These are phyloP conservation scores for Myripristis jacobus DNA, from an alignment of 2,797 vertebrate species.

Conservation along the genomic window DNA sequence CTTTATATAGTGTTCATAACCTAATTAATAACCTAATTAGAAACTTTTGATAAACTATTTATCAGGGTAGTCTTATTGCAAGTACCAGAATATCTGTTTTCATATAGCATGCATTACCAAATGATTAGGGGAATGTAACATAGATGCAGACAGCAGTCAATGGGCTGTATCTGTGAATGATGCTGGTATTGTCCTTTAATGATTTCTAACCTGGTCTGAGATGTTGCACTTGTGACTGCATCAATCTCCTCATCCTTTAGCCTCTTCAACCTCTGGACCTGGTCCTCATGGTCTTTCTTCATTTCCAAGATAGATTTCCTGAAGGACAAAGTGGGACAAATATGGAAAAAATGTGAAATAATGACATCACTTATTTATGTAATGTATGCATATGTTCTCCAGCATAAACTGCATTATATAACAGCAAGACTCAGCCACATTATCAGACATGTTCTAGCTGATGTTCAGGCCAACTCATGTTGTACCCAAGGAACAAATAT, in stretches of 20 bases:
- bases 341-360: background rate
- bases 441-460: background rate
- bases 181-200: background rate
- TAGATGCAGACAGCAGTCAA: too few relatives aligned
- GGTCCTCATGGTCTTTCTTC: constrained; percentile 91
- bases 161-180: background rate
- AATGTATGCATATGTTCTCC: background rate
- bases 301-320: constrained; percentile 91
- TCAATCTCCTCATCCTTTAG: constrained; percentile 93
- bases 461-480: background rate
- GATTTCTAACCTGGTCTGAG: constrained; percentile 87
- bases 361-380: background rate
- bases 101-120: too few relatives aligned
- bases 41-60: too few relatives aligned
- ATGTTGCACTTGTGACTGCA: constrained; percentile 91
- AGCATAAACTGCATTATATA: background rate
- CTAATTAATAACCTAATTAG: too few relatives aligned
- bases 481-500: background rate
- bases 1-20: too few relatives aligned
- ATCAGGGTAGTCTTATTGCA: too few relatives aligned
- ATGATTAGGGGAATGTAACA: too few relatives aligned
- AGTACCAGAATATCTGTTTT: too few relatives aligned
- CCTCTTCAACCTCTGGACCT: constrained; percentile 87
- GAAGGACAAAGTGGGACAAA: background rate
- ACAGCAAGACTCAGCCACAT: background rate